These are phyloP conservation scores for Chlamydotis undulata DNA, from an alignment of 2,113 vertebrate species.

Conservation along the genomic window DNA sequence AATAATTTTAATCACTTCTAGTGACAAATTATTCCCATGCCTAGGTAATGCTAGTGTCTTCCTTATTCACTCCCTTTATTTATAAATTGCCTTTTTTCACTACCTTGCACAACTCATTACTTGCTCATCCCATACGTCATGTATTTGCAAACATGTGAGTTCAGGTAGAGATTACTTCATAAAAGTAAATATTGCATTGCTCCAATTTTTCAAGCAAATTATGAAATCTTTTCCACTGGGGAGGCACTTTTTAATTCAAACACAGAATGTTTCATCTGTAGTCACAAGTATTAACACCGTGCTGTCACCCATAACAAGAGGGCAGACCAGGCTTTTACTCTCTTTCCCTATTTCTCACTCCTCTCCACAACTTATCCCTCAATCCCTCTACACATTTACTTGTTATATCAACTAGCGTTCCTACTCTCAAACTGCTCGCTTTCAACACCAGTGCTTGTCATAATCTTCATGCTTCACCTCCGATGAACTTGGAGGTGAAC, in stretches of 20 bases:
- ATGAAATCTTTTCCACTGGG: neutral
- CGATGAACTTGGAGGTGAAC: neutral
- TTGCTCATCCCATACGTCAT: neutral
- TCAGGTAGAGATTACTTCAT: neutral
- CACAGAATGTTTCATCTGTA: neutral
- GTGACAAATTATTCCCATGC: neutral
- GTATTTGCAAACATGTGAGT: neutral
- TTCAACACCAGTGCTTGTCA: neutral
- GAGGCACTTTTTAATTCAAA: neutral
- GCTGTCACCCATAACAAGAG: fast-evolving
- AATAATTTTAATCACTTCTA: neutral
- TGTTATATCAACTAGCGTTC: neutral
- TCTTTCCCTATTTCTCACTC: neutral
- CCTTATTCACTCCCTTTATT: neutral
- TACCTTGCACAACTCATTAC: neutral
- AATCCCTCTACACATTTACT: neutral
- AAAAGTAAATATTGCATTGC: neutral
- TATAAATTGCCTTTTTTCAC: neutral
- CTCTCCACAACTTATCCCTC: neutral
- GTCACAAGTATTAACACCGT: neutral
- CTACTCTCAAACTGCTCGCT: neutral
- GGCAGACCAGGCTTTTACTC: neutral
- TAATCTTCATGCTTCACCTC: neutral
- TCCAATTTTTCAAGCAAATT: neutral
- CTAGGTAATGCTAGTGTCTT: neutral